Conservation (phyloP, 2,113 vertebrate genomes). For the Hypanus sabinus region DNA sequence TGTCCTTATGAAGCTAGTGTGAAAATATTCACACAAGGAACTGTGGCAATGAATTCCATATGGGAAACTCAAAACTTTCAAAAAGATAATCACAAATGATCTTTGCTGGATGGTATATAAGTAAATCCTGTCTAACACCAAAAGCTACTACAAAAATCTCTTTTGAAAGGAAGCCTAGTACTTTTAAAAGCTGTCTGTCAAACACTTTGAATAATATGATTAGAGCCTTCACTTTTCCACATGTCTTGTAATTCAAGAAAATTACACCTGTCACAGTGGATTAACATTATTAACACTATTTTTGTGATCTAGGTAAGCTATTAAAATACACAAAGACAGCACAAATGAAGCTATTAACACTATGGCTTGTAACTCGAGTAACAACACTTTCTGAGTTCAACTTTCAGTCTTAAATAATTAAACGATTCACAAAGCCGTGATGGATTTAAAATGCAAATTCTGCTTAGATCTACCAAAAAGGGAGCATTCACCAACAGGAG, state of each 20-base stretch:
- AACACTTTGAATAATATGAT: not conserved
- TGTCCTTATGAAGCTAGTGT: not conserved
- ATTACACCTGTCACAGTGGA: constrained; percentile 23
- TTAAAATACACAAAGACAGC: constrained; percentile 11
- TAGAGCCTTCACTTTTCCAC: constrained; percentile 27
- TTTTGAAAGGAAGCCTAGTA: not conserved
- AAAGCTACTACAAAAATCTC: constrained; percentile 13
- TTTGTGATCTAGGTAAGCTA: constrained; percentile 23
- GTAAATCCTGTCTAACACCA: not conserved
- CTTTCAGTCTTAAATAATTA: not conserved
- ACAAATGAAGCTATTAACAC: constrained; percentile 26
- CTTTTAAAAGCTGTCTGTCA: constrained; percentile 22
- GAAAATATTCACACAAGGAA: not conserved
- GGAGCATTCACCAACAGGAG: not conserved
- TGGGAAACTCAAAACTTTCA: not conserved
- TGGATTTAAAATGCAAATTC: constrained; percentile 4
- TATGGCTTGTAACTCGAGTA: not conserved
- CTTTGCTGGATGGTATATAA: not conserved
- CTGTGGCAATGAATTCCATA: not conserved
- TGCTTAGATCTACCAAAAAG: not conserved
- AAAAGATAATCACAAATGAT: not conserved
- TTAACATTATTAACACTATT: constrained; percentile 17
- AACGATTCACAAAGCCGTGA: not conserved
- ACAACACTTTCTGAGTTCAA: not conserved
- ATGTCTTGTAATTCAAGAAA: constrained; percentile 7